A percentile compares a stretch with the other conserved stretches of the same genome.
Evolutionary conservation across 2,888 invertebrate species (phyloP).

Genomic region (Ochropacha duplaris): DNA sequence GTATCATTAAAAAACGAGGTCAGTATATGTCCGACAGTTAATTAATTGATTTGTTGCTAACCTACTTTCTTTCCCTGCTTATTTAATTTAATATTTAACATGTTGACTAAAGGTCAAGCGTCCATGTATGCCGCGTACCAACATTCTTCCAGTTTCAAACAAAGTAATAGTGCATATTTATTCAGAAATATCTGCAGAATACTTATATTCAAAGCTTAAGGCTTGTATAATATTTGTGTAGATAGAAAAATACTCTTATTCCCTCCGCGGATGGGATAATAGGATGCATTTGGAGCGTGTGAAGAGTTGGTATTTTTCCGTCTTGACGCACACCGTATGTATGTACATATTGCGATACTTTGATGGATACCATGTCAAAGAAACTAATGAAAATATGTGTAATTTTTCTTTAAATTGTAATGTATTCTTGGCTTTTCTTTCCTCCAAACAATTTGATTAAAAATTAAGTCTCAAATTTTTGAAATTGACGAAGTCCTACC

Average conservation of each 20-base stretch:
- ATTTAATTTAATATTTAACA: neutral
- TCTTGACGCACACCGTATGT: slow-evolving; percentile 25
- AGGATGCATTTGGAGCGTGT: slow-evolving; percentile 43
- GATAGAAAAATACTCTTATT: slow-evolving; percentile 32
- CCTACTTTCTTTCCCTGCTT: neutral
- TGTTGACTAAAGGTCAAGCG: neutral
- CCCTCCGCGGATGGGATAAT: slow-evolving; percentile 38
- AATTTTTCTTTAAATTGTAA: neutral
- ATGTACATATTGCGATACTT: slow-evolving; percentile 6
- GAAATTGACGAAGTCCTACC: too few species aligned
- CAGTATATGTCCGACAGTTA: neutral
- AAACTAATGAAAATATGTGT: neutral
- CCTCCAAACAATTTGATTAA: too few species aligned
- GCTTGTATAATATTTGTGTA: neutral
- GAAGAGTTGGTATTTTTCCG: slow-evolving; percentile 34
- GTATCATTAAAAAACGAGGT: neutral
- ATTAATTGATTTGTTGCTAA: neutral
- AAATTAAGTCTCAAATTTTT: too few species aligned
- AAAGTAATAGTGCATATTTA: too few species aligned
- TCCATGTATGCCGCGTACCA: neutral
- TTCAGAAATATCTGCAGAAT: too few species aligned
- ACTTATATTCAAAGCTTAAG: neutral
- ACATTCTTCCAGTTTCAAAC: neutral
- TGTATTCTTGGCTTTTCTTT: too few species aligned
- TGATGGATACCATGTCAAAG: neutral